Percentiles rank a stretch among this genome's conserved stretches.
phyloP scores from a whole-genome alignment of 2,888 invertebrate species.

The Clanis bilineata region DNA sequence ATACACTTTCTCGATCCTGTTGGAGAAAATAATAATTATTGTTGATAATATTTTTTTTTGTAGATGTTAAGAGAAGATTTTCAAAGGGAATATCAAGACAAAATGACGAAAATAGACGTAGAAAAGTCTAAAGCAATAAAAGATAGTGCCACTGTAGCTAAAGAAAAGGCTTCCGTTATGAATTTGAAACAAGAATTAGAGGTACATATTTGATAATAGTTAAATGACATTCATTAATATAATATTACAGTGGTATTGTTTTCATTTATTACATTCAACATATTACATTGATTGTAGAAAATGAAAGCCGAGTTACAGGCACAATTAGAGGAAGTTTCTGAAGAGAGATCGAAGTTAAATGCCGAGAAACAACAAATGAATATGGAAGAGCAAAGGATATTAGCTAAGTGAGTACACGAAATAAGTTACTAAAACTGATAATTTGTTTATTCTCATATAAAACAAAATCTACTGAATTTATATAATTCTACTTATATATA shows the following conservation, averaged over 20 bases:
- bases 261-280: too few species aligned
- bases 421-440: neutral
- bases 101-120: constrained; percentile 62
- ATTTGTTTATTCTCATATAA: neutral
- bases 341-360: constrained; percentile 66
- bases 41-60: neutral
- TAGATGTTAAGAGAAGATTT: constrained; percentile 68
- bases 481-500: too few species aligned
- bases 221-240: neutral
- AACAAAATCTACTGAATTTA: too few species aligned
- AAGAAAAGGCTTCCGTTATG: constrained; percentile 65
- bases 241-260: too few species aligned
- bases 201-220: constrained; percentile 42
- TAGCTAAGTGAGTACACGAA: constrained; percentile 58
- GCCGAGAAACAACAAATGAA: constrained; percentile 69
- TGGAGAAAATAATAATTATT: neutral
- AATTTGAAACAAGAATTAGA: constrained; percentile 68
- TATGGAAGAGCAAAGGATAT: constrained; percentile 68
- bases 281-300: constrained; percentile 62
- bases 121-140: constrained; percentile 60
- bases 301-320: constrained; percentile 69
- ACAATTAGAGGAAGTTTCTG: constrained; percentile 67
- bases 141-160: constrained; percentile 56
- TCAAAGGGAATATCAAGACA: constrained; percentile 71
- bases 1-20: too few species aligned